Percentiles rank a stretch among this genome's conserved stretches.
These are phyloP conservation scores for Dromiciops gliroides DNA, from an alignment of 2,113 vertebrate species.

Conservation along the genomic window DNA sequence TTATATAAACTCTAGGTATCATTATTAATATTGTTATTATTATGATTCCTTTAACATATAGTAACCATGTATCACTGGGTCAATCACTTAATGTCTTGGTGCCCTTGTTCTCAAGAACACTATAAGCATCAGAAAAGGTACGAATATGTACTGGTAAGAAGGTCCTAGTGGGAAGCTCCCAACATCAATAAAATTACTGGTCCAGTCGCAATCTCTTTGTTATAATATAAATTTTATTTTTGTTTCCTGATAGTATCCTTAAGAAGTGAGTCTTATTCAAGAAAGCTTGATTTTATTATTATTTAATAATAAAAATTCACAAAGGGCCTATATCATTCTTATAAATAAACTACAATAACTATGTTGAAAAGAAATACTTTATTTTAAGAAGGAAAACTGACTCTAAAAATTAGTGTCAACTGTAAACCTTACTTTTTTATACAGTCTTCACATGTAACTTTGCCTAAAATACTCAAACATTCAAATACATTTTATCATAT, in stretches of 20 bases:
- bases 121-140: not conserved
- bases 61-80: not conserved
- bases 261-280: not conserved
- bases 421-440: not conserved
- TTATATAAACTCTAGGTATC: not conserved
- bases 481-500: not conserved
- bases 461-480: not conserved
- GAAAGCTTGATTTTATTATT: not conserved
- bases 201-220: not conserved
- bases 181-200: not conserved
- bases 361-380: not conserved
- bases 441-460: not conserved
- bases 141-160: not conserved
- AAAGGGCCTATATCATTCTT: not conserved
- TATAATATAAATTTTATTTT: not conserved
- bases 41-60: not conserved
- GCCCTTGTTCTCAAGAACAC: not conserved
- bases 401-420: not conserved
- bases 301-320: not conserved
- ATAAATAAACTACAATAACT: not conserved
- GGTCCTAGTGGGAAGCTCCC: not conserved
- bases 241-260: not conserved
- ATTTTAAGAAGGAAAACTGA: not conserved
- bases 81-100: not conserved
- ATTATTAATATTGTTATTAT: not conserved